These are phyloP conservation scores for Tethea ocularis DNA, from an alignment of 2,888 invertebrate genomes.

Conservation along the genomic window DNA sequence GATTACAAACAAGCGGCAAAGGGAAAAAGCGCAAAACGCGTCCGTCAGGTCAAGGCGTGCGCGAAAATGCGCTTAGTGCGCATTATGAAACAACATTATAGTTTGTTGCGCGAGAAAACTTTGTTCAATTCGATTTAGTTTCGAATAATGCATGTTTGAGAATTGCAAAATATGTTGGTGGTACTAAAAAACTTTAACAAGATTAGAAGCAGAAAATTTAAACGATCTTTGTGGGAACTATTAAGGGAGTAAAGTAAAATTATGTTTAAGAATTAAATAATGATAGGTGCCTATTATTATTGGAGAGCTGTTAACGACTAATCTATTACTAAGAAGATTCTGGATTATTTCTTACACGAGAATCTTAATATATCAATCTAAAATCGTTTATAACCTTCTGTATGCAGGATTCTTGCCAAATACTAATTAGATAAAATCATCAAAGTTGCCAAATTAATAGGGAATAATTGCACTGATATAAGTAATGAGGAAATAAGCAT, in stretches of 20 bases:
- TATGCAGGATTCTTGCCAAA: not conserved
- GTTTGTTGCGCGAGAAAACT: constrained; percentile 7
- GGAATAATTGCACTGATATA: not conserved
- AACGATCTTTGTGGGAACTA: not conserved
- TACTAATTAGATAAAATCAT: not conserved
- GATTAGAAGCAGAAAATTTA: not conserved
- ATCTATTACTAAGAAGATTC: too few species aligned
- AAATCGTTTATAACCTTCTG: not conserved
- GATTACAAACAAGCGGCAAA: constrained; percentile 27
- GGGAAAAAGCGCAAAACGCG: constrained; percentile 48
- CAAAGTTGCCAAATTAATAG: not conserved
- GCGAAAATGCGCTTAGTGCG: constrained; percentile 22
- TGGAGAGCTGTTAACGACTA: too few species aligned
- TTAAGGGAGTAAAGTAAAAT: too few species aligned
- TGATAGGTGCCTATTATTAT: too few species aligned
- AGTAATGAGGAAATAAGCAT: not conserved
- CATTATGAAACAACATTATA: constrained; percentile 12
- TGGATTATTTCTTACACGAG: too few species aligned
- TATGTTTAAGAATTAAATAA: too few species aligned
- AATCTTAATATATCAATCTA: too few species aligned
- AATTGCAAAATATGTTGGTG: not conserved
- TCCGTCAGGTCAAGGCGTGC: constrained; percentile 49
- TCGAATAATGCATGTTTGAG: not conserved
- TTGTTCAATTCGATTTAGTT: not conserved
- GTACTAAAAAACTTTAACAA: not conserved